Base-by-base conservation (phyloP, 1,140 invertebrate genomes). In the Drosophila guanche region DNA sequence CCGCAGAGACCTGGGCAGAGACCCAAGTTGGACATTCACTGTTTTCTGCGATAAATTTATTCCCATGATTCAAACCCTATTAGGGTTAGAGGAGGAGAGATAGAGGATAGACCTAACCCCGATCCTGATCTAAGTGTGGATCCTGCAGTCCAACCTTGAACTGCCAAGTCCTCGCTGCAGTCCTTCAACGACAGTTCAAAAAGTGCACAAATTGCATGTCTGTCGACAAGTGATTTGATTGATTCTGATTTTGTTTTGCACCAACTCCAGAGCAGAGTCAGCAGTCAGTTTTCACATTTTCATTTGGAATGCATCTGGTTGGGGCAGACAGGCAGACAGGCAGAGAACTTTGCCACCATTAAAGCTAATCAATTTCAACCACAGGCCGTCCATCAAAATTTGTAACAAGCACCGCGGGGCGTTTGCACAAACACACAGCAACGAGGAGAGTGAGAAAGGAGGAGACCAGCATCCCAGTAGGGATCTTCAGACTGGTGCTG, bases 331-430 rank as follows among this genome's bases (percentile, higher is more conserved):
- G 43, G 54, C 47, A 46, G 55, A 25, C 43, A 47, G 60, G 48
- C 52, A 56, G 55, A 69, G 52, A 77, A 81, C 72, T 78, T 81
- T 78, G 79, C 69, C 61, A 85, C 74, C 81, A 85, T 85, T 88
- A 88, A 86, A 86, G 81, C 77, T 79, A 88, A 86, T 86, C 81
- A 86, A 86, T 86, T 86, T 72, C 73, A 77, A 76, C 78, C 81
- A 56, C 65, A 63, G 47, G 69, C 77, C 62, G 81, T 88, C 81
- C 74, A 81, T 86, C 83, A 86, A 88, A 86, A 88, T 81, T 78
- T 81, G 78, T 88, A 86, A 86, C 81, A 86, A 81, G 78, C 81
- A 67, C 81, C 70, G 83, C 60, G 73, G 83, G 63, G 83, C 81
- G 53, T 66, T 47, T 70, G 67, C 67, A 73, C 59, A 52, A 48